Evolutionary conservation across 1,140 invertebrate species (phyloP).

Genomic region (Steinernema khuongi): DNA sequence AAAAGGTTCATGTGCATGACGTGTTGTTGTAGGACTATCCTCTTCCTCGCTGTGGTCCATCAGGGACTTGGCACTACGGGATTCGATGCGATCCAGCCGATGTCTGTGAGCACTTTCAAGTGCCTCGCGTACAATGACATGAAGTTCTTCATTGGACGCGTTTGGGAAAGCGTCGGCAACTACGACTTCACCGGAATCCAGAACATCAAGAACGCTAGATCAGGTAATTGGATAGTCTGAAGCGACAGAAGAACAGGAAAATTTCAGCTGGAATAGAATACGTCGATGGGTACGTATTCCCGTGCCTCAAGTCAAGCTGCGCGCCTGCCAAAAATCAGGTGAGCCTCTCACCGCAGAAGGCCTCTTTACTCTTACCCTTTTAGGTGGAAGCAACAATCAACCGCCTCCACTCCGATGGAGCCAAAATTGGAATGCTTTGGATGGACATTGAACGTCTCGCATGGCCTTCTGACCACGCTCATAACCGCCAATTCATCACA

Average conservation of each 20-base stretch:
- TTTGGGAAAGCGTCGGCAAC: not conserved
- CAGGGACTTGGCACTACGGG: too few relatives aligned
- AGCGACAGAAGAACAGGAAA: too few relatives aligned
- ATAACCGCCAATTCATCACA: constrained; percentile 17
- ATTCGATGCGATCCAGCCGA: constrained; percentile 18
- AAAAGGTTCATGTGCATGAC: too few relatives aligned
- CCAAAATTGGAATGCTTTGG: constrained; percentile 27
- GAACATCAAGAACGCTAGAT: constrained; percentile 19
- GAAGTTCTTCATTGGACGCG: constrained; percentile 20
- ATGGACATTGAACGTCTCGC: constrained; percentile 9
- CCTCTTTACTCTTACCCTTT: not conserved
- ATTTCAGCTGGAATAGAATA: not conserved
- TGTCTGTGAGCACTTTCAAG: not conserved
- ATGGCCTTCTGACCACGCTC: constrained; percentile 15
- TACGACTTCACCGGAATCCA: constrained; percentile 11
- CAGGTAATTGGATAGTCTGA: too few relatives aligned
- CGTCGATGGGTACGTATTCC: constrained; percentile 16
- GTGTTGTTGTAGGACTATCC: too few relatives aligned
- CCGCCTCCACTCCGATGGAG: constrained; percentile 3
- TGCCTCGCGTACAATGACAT: constrained; percentile 6
- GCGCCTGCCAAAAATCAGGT: not conserved
- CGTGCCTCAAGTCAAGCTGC: not conserved
- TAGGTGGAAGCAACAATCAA: constrained; percentile 5
- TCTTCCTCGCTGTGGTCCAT: too few relatives aligned
- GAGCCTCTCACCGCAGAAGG: too few relatives aligned